Percentiles rank a stretch among this genome's conserved stretches.
phyloP scores from a whole-genome alignment of 2,888 invertebrate genomes.

The Agrilus cyanescens region DNA sequence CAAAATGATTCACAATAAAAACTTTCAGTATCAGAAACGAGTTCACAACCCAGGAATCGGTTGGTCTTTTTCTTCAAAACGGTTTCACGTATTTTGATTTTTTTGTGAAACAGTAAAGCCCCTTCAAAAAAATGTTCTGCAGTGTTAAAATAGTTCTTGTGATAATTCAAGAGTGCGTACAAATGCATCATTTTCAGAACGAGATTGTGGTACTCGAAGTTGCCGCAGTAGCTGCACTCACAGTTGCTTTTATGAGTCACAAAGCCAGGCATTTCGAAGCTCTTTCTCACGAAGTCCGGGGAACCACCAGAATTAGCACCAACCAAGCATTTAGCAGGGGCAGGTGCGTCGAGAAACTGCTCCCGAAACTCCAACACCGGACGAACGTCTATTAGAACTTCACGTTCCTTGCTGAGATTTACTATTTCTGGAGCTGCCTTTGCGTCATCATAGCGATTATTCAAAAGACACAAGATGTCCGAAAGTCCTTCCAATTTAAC shows the following conservation, averaged over 20 bases:
- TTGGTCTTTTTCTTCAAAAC: slow-evolving; percentile 7
- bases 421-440: neutral
- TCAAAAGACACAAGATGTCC: slow-evolving; percentile 21
- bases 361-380: slow-evolving; percentile 8
- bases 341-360: slow-evolving; percentile 16
- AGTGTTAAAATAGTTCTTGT: slow-evolving; percentile 10
- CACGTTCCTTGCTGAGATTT: neutral
- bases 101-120: slow-evolving; percentile 16
- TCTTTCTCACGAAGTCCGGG: slow-evolving; percentile 14
- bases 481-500: slow-evolving; percentile 24
- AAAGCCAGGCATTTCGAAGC: slow-evolving; percentile 19
- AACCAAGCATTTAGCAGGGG: slow-evolving; percentile 7
- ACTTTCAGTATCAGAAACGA: slow-evolving; percentile 14
- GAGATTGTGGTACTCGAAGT: slow-evolving; percentile 21
- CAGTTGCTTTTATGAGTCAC: slow-evolving; percentile 19
- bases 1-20: slow-evolving; percentile 14
- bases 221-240: slow-evolving; percentile 22
- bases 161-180: slow-evolving; percentile 19
- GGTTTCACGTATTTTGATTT: slow-evolving; percentile 10
- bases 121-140: slow-evolving; percentile 16
- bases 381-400: neutral
- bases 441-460: slow-evolving; percentile 1
- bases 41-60: slow-evolving; percentile 8
- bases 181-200: slow-evolving; percentile 18
- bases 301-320: slow-evolving; percentile 12